phyloP scores from a whole-genome alignment of 2,113 vertebrate genomes.

The Cheilinus undulatus region DNA sequence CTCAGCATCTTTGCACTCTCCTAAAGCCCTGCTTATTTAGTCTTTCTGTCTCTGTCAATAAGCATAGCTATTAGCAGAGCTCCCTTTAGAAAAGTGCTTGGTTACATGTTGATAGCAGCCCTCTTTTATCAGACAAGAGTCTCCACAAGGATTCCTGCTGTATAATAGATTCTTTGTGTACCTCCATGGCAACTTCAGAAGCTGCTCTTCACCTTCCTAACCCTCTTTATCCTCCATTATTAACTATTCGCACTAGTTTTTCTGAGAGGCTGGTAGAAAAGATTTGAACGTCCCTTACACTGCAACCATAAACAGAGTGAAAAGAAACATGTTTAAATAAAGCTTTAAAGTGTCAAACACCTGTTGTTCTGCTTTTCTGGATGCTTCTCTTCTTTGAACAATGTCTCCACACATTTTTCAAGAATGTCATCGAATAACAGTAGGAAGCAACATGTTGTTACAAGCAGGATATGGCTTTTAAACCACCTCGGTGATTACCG shows the following conservation, averaged over 20 bases:
- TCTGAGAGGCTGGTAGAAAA: background rate
- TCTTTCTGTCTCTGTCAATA: conserved; percentile 5
- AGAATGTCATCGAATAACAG: background rate
- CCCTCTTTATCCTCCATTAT: conserved; percentile 26
- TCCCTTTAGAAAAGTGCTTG: conserved; percentile 27
- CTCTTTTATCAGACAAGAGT: conserved; percentile 53
- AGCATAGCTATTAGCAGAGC: conserved; percentile 28
- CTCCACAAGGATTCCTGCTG: conserved; percentile 40
- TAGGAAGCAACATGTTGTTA: conserved; percentile 30
- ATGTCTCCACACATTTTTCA: background rate
- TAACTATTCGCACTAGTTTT: background rate
- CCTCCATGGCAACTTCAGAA: conserved; percentile 42
- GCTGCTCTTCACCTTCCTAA: conserved; percentile 51
- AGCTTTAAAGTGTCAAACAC: background rate
- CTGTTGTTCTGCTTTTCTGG: conserved; percentile 21
- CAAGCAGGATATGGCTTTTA: conserved; percentile 33
- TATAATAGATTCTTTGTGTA: conserved; percentile 73
- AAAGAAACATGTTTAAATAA: background rate
- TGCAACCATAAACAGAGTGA: background rate
- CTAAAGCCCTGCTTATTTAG: conserved; percentile 2
- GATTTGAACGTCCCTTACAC: background rate
- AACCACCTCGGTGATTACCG: background rate
- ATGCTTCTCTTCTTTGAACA: background rate
- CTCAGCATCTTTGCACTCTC: too few species aligned
- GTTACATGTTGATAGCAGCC: conserved; percentile 37